Percentiles rank a stretch among this genome's conserved stretches.
Evolutionary conservation across 2,888 invertebrate species (phyloP).

Genomic region (Nomada ruficornis): DNA sequence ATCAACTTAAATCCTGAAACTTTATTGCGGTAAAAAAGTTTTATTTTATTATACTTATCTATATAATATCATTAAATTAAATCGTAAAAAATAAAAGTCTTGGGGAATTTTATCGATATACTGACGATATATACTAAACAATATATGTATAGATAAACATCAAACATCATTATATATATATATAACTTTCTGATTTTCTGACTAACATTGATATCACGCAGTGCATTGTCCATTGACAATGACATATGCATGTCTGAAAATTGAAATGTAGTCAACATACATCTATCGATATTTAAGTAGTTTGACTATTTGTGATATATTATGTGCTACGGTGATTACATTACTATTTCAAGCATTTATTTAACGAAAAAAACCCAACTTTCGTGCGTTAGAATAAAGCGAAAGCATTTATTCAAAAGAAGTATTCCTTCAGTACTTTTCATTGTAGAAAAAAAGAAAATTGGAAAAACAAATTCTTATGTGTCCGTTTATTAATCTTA

Average conservation of each 20-base stretch:
- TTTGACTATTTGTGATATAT: slow-evolving; percentile 29
- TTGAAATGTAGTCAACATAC: slow-evolving; percentile 22
- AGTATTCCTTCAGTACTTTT: background rate
- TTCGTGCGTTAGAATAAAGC: background rate
- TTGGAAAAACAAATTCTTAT: background rate
- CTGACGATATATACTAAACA: slow-evolving; percentile 23
- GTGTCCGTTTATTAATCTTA: background rate
- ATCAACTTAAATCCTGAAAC: slow-evolving; percentile 36
- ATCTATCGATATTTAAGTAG: slow-evolving; percentile 30
- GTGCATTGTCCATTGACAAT: slow-evolving; percentile 26
- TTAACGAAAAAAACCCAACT: slow-evolving; percentile 11
- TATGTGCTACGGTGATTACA: slow-evolving; percentile 25
- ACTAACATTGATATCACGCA: slow-evolving; percentile 35
- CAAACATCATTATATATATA: slow-evolving; percentile 25
- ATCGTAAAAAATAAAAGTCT: slow-evolving; percentile 42
- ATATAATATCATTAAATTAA: slow-evolving; percentile 37
- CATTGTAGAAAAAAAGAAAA: background rate
- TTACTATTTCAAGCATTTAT: slow-evolving; percentile 26
- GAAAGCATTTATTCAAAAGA: background rate
- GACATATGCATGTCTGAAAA: slow-evolving; percentile 2
- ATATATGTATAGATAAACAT: slow-evolving; percentile 22
- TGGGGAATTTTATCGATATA: slow-evolving; percentile 11
- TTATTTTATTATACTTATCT: slow-evolving; percentile 43
- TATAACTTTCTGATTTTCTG: slow-evolving; percentile 9
- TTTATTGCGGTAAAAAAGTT: slow-evolving; percentile 39